Evolutionary conservation across 2,888 invertebrate genomes (phyloP).

Genomic region (Nephrotoma appendiculata): DNA sequence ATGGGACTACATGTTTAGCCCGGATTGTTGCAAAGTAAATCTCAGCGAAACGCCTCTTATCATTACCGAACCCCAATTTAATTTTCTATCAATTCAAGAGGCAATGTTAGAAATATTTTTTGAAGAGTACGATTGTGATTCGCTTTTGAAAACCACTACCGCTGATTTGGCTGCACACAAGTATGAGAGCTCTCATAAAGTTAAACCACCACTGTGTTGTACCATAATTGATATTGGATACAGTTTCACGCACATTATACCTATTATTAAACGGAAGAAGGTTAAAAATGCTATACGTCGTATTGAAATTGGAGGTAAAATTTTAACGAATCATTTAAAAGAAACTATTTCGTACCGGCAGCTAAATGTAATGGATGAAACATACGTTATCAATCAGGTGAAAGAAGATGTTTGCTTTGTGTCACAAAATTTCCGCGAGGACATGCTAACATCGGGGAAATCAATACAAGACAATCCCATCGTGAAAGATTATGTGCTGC

Average conservation of each 20-base stretch:
- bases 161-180: conserved; percentile 56
- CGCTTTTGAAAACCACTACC: conserved; percentile 64
- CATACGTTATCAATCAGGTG: conserved; percentile 93
- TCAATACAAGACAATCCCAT: conserved; percentile 52
- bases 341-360: conserved; percentile 94
- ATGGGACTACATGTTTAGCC: conserved; percentile 91
- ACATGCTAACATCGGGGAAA: conserved; percentile 54
- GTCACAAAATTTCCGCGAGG: conserved; percentile 63
- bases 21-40: conserved; percentile 65
- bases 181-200: conserved; percentile 38
- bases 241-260: conserved; percentile 89
- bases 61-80: conserved; percentile 87
- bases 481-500: conserved; percentile 81
- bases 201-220: conserved; percentile 42
- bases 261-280: conserved; percentile 69
- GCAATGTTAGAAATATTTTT: conserved; percentile 92
- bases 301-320: conserved; percentile 93
- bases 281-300: conserved; percentile 57
- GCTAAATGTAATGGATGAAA: conserved; percentile 96
- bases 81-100: conserved; percentile 85
- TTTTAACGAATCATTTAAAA: conserved; percentile 93
- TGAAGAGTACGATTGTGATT: conserved; percentile 88
- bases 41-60: conserved; percentile 66
- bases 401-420: conserved; percentile 97
- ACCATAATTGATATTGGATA: conserved; percentile 89